phyloP scores from a whole-genome alignment of 2,113 vertebrate genomes.

The Chamaetylas fuelleborni region DNA sequence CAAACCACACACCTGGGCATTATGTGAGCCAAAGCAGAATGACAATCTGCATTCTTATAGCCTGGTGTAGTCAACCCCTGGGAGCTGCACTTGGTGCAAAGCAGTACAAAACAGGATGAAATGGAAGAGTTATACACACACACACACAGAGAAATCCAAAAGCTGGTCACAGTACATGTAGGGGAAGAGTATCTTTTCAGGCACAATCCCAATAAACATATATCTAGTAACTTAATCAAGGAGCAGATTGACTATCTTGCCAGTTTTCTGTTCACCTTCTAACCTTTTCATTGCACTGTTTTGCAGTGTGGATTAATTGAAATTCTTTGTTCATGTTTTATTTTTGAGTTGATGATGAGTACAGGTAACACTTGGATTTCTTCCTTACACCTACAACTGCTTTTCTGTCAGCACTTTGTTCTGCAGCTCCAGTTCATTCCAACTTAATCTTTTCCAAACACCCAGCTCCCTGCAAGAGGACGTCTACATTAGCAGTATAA shows the following conservation, averaged over 20 bases:
- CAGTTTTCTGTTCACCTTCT: neutral
- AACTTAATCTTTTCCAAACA: slow-evolving; percentile 11
- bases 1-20: slow-evolving; percentile 35
- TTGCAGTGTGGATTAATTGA: neutral
- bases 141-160: neutral
- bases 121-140: neutral
- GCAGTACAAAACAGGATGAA: neutral
- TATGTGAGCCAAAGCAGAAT: neutral
- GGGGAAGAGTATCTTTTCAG: neutral
- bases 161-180: neutral
- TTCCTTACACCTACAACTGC: neutral
- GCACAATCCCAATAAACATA: neutral
- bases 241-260: neutral
- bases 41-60: slow-evolving; percentile 39
- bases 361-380: neutral
- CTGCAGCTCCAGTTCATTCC: slow-evolving; percentile 23
- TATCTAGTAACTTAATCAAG: neutral
- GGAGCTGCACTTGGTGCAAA: slow-evolving; percentile 16
- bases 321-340: neutral
- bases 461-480: neutral
- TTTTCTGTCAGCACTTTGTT: neutral
- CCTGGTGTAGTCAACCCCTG: neutral
- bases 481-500: neutral
- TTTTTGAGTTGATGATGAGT: neutral
- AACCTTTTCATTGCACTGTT: neutral